Evolutionary conservation across 2,113 vertebrate genomes (phyloP).

Genomic region (Cinclus mexicanus): DNA sequence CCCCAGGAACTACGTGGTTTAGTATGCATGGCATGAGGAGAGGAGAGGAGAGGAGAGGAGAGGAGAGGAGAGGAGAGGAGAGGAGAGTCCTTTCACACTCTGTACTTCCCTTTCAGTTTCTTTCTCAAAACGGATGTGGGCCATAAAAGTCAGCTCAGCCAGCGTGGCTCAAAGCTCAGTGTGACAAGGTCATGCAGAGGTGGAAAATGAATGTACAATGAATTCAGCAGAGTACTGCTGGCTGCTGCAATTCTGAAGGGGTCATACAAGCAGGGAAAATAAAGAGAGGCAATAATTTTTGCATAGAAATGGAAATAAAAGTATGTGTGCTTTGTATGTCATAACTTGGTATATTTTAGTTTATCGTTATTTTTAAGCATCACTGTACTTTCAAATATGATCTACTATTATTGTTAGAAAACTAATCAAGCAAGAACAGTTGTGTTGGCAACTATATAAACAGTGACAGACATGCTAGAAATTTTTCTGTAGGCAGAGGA

Average conservation of each 20-base stretch:
- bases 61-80: neutral
- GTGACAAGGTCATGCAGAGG: conserved; percentile 3
- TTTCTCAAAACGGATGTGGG: neutral
- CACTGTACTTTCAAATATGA: neutral
- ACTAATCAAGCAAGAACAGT: neutral
- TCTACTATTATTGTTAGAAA: neutral
- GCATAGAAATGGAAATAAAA: neutral
- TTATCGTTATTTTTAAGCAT: neutral
- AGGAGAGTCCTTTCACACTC: neutral
- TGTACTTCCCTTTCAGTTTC: neutral
- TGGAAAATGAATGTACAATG: neutral
- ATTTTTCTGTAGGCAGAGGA: conserved; percentile 20
- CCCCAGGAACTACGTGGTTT: neutral
- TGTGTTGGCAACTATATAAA: conserved; percentile 11
- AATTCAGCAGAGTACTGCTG: neutral
- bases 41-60: neutral
- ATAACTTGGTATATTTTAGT: neutral
- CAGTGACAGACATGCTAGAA: conserved; percentile 2
- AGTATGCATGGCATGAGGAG: neutral
- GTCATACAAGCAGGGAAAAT: neutral
- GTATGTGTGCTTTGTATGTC: neutral
- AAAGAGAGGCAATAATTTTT: neutral
- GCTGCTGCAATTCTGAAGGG: neutral
- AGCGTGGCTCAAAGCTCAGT: neutral
- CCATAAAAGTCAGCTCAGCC: neutral